Evolutionary conservation across 2,113 vertebrate species (phyloP), one percentile per base, ranked within the genome.

Genomic region (Paralichthys olivaceus): DNA sequence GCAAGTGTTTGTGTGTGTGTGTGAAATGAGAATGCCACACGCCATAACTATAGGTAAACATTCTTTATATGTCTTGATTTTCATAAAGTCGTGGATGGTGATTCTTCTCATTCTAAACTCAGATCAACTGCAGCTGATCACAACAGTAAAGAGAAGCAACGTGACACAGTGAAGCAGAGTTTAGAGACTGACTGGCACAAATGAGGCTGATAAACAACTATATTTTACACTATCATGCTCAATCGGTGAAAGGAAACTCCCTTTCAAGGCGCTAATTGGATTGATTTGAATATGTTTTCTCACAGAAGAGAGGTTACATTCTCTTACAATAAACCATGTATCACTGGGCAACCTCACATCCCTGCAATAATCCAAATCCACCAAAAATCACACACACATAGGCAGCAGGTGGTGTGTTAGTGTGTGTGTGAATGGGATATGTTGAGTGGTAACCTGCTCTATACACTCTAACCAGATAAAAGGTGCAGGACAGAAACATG

Each of bases 401-500:
- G 11, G 19, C 79, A 88, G 85, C 87, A 94, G 91, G 91, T 93
- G 91, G 43, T 45, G 43, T 17, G 72, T 87, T n/a, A n/a, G 85
- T 76, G 83, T 74, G 71, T 77, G 83, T 57, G 69, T 86, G 84
- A 86, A 89, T 86, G 81, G 81, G 81, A 80, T 72, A 80, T 85
- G 89, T 73, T 82, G 89, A 90, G 86, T 88, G 90, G 92, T 93
- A 95, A 93, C 93, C 89, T 83, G 89, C 92, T 90, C 79, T 66
- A 15, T 19, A 75, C 88, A 83, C 79, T 86, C 75, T 73, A 81
- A 89, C 67, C 84, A 90, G 81, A 97, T 93, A 96, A 95, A 94
- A 94, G 94, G 94, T 91, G 94, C 93, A 94, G 92, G 0, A 77
- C 93, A 94, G 89, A 95, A 95, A 93, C 90, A 94, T 92, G 94